Percentiles rank a stretch among this genome's conserved stretches.
phyloP scores from a whole-genome alignment of 2,888 invertebrate genomes.

The Cephonodes hylas region DNA sequence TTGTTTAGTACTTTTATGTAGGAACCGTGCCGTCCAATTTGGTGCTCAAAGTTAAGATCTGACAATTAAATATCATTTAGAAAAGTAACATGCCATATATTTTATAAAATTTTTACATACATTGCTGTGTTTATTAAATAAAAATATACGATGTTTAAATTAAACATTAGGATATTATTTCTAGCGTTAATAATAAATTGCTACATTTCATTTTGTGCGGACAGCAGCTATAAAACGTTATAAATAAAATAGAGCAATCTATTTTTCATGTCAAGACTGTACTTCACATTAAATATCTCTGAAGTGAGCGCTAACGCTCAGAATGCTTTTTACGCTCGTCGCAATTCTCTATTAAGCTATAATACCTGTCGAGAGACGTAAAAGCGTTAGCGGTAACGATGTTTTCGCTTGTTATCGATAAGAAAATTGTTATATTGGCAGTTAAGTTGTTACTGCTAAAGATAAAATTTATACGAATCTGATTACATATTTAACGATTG shows the following conservation, averaged over 20 bases:
- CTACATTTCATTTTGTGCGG: constrained; percentile 62
- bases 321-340: background rate
- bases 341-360: constrained; percentile 6
- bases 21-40: background rate
- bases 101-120: constrained; percentile 65
- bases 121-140: constrained; percentile 60
- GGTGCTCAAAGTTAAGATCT: constrained; percentile 25
- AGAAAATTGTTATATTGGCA: too few relatives aligned
- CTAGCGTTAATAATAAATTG: constrained; percentile 48
- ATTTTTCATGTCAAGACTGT: constrained; percentile 24
- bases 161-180: constrained; percentile 26
- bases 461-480: too few relatives aligned
- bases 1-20: background rate
- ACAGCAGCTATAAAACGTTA: constrained; percentile 34
- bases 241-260: constrained; percentile 27
- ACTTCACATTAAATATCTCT: constrained; percentile 11
- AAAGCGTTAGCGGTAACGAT: background rate
- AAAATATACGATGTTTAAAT: constrained; percentile 43
- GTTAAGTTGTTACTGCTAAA: background rate
- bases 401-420: background rate
- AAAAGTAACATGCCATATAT: constrained; percentile 81
- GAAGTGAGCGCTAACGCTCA: background rate
- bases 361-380: background rate
- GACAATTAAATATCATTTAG: constrained; percentile 50
- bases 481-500: too few relatives aligned